Evolutionary conservation across 2,888 invertebrate species (phyloP), one percentile per base, ranked within the genome.

Genomic region (Protula sp.): DNA sequence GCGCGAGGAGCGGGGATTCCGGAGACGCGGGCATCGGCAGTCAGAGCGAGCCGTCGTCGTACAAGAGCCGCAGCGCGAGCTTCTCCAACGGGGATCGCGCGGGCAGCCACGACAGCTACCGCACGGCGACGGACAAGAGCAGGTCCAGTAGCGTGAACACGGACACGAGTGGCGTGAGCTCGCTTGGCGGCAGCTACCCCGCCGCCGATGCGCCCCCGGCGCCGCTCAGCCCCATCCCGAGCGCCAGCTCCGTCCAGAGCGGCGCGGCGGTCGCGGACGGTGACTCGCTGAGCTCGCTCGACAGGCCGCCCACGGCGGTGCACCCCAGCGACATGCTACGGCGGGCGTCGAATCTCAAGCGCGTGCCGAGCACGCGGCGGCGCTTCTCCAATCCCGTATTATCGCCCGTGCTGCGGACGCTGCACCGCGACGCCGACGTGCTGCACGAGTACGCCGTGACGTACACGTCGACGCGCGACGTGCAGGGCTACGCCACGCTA

Each of bases 161-260:
- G n/a, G 90, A 90, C 75, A 90, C 90, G 5, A 90, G 89, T 64
- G 91, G 90, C 48, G 87, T 91, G 27, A 89, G 90, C 80, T 91
- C 90, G 59, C 88, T 87, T 71, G 91, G 38, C 38, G 9, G 4
- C 19, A 22, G 22, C 5, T 38, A 9, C 9, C 45, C 45, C 45
- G 50, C 14, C 9, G 5, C 24, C 24, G 19, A 50, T 5, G 4
- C 5, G 14, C 22, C 71, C 28, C 63, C 66, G 14, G 59, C 66
- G 4, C 89, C 54, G 3, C 84, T 94, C 29, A 93, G 92, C 81
- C 92, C 93, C 1, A 91, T 93, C 75, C 90, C 92, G 26, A 92
- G 92, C 80, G 88, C 90, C 66, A 89, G 72, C 89, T 64, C 82
- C 72, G 38, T 45, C 9, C 50, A 47, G 30, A 31, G 22, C 45